Evolutionary conservation across 2,113 vertebrate genomes (phyloP).

Genomic region (Andinoacara biseriatus): DNA sequence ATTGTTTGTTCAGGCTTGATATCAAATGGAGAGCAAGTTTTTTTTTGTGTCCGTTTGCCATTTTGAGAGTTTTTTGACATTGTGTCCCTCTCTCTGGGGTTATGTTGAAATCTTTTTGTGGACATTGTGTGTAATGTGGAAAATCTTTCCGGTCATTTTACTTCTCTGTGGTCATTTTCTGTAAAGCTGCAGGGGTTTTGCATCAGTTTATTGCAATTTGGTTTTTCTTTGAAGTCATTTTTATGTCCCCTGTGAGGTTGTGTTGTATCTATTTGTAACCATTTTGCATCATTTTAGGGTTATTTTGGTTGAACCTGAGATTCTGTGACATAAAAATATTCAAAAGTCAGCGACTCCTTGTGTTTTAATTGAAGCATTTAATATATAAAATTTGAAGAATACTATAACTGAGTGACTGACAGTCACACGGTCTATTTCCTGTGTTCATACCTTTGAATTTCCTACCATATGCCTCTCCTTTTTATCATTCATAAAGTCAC

Average conservation of each 20-base stretch:
- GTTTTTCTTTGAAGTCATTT: too few relatives aligned
- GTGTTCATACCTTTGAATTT: constrained; percentile 28
- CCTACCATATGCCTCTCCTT: background rate
- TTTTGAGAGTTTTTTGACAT: too few relatives aligned
- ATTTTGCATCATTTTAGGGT: background rate
- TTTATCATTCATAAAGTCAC: constrained; percentile 65
- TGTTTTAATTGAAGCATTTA: background rate
- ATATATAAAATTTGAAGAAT: background rate
- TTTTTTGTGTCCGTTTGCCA: too few relatives aligned
- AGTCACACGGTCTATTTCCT: constrained; percentile 3
- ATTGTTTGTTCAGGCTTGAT: too few relatives aligned
- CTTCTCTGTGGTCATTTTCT: too few relatives aligned
- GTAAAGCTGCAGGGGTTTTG: too few relatives aligned
- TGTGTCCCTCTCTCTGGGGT: too few relatives aligned
- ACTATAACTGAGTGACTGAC: background rate
- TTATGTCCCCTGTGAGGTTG: background rate
- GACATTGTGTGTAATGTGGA: too few relatives aligned
- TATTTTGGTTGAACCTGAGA: background rate
- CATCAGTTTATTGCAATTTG: too few relatives aligned
- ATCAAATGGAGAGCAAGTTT: too few relatives aligned
- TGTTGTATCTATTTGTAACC: background rate
- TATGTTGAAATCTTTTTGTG: too few relatives aligned
- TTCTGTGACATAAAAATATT: background rate
- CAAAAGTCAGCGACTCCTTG: background rate
- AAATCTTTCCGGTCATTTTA: too few relatives aligned